These are phyloP conservation scores for Petaurus breviceps DNA, from an alignment of 2,113 vertebrate genomes.

Conservation along the genomic window DNA sequence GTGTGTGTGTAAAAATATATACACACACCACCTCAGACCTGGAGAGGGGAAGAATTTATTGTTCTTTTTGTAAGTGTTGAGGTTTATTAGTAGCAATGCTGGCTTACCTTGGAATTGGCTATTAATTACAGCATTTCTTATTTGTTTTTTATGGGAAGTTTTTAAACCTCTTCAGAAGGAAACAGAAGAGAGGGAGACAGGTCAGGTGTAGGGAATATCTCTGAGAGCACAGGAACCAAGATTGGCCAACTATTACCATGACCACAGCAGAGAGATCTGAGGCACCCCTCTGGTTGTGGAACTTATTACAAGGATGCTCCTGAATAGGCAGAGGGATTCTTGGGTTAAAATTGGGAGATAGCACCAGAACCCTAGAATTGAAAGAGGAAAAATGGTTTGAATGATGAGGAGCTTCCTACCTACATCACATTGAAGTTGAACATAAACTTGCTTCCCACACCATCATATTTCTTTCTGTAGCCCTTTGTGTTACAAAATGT, in stretches of 20 bases:
- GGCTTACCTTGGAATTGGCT: conserved; percentile 60
- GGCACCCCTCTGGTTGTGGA: conserved; percentile 28
- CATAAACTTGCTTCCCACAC: neutral
- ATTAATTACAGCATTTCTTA: conserved; percentile 64
- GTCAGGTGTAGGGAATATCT: conserved; percentile 71
- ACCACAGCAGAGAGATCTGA: conserved; percentile 10
- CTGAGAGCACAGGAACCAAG: conserved; percentile 50
- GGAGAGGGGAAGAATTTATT: conserved; percentile 79
- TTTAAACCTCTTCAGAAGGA: conserved; percentile 71
- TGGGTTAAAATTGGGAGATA: conserved; percentile 17
- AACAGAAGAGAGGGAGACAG: conserved; percentile 76
- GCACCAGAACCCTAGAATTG: neutral
- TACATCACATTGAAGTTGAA: neutral
- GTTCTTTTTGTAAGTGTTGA: conserved; percentile 79
- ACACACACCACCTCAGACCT: conserved; percentile 68
- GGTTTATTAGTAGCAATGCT: conserved; percentile 79
- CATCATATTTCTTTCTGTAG: neutral
- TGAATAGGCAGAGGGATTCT: conserved; percentile 14
- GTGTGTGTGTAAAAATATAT: conserved; percentile 46
- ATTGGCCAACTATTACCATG: conserved; percentile 41
- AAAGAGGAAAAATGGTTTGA: neutral
- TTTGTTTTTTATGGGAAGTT: conserved; percentile 70
- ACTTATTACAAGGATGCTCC: conserved; percentile 19
- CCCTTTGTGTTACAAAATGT: neutral
- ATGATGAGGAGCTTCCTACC: neutral